Conservation (phyloP, 2,113 vertebrate genomes). For the Marmota monax region DNA sequence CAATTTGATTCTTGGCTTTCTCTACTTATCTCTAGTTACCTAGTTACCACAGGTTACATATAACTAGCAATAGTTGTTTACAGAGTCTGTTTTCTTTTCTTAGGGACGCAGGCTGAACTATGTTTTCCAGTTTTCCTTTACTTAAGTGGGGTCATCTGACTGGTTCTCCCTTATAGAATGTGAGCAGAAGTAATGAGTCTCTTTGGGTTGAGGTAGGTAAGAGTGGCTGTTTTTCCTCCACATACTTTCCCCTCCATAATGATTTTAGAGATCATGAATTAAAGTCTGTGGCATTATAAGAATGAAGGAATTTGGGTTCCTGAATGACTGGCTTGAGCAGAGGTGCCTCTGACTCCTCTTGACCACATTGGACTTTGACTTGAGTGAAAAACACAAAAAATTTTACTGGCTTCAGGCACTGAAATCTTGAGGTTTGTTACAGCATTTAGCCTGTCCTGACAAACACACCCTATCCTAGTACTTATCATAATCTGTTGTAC, state of each 20-base stretch:
- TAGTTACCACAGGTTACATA: neutral
- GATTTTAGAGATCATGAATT: neutral
- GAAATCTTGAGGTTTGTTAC: constrained; percentile 39
- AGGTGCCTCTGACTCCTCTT: neutral
- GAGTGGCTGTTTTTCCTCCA: neutral
- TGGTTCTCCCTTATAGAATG: neutral
- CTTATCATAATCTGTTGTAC: neutral
- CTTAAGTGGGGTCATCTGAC: neutral
- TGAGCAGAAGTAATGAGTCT: neutral
- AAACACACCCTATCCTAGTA: constrained; percentile 11
- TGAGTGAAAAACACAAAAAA: neutral
- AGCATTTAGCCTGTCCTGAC: constrained; percentile 27
- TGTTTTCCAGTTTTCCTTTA: neutral
- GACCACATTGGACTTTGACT: constrained; percentile 22
- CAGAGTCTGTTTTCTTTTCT: constrained; percentile 5
- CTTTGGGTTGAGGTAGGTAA: constrained; percentile 10
- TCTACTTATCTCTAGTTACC: constrained; percentile 17
- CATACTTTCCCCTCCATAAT: neutral
- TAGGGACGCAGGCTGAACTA: neutral
- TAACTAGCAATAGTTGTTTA: constrained; percentile 19
- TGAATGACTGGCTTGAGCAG: neutral
- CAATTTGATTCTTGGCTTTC: constrained; percentile 22
- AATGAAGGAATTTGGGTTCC: neutral
- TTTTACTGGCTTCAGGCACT: constrained; percentile 24
- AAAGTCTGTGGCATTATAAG: neutral